Conservation (phyloP, 2,797 vertebrate genomes). For the Dallia pectoralis region DNA sequence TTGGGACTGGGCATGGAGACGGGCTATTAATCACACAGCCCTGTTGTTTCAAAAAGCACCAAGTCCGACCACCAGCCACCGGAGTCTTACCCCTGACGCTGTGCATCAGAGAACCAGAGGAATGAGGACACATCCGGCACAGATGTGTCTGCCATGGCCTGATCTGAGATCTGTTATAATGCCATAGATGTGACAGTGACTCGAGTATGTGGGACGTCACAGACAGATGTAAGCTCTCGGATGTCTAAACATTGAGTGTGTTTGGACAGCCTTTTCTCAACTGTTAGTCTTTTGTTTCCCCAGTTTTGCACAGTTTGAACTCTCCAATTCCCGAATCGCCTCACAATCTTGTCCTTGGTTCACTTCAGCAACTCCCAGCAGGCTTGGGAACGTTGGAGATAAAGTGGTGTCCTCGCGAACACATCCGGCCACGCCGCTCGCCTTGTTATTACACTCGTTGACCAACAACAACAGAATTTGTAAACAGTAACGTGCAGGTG, state of each 20-base stretch:
- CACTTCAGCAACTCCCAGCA: too few relatives aligned
- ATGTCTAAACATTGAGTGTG: conserved; percentile 4
- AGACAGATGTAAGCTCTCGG: background rate
- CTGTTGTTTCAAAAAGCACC: conserved; percentile 11
- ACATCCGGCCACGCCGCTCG: too few relatives aligned
- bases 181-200: background rate
- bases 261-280: conserved; percentile 16
- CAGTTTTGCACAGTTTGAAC: too few relatives aligned
- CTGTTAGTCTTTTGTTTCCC: too few relatives aligned
- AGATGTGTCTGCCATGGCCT: conserved; percentile 49
- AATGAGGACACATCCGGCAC: conserved; percentile 36
- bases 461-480: too few relatives aligned
- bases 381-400: too few relatives aligned
- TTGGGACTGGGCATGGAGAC: background rate
- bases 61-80: conserved; percentile 13
- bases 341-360: too few relatives aligned
- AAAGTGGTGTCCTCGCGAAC: too few relatives aligned
- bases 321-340: too few relatives aligned
- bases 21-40: conserved; percentile 3
- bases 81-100: conserved; percentile 33
- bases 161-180: background rate
- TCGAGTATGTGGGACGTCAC: background rate
- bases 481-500: too few relatives aligned
- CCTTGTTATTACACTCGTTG: too few relatives aligned
- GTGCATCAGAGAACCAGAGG: conserved; percentile 7